Evolutionary conservation across 2,797 vertebrate genomes (phyloP).

Genomic region (Hafferia zeledoni): DNA sequence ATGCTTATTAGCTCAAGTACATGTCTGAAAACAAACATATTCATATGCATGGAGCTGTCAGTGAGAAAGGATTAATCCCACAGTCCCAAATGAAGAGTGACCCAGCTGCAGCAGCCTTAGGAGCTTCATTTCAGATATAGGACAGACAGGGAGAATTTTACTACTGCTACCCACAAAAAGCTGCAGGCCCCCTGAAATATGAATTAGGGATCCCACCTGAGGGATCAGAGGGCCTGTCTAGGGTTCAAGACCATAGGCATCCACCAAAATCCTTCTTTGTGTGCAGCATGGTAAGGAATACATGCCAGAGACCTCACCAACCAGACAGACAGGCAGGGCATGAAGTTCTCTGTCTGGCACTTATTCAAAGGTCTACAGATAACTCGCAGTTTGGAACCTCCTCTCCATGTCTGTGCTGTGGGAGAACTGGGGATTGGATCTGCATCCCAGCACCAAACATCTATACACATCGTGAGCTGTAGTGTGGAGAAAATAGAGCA

Average conservation of each 20-base stretch:
- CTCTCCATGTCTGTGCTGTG: not conserved
- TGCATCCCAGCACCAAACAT: not conserved
- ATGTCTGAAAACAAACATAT: constrained; percentile 34
- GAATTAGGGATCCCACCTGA: not conserved
- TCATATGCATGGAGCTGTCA: constrained; percentile 19
- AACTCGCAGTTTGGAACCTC: not conserved
- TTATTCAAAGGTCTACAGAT: not conserved
- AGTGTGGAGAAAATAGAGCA: constrained; percentile 9
- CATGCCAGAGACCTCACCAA: not conserved
- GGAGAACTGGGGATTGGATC: not conserved
- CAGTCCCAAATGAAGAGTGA: not conserved
- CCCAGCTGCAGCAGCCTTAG: not conserved
- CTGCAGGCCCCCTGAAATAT: not conserved
- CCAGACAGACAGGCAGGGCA: not conserved
- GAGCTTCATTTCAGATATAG: not conserved
- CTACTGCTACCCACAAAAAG: not conserved
- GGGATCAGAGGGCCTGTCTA: not conserved
- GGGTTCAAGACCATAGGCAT: not conserved
- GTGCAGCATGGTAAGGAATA: not conserved
- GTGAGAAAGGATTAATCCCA: constrained; percentile 24
- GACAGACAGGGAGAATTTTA: not conserved
- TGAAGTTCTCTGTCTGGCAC: not conserved
- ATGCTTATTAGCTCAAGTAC: constrained; percentile 17
- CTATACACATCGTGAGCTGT: not conserved
- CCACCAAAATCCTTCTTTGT: not conserved